Evolutionary conservation across 2,888 invertebrate species (phyloP).

Genomic region (Scrobipalpa costella): DNA sequence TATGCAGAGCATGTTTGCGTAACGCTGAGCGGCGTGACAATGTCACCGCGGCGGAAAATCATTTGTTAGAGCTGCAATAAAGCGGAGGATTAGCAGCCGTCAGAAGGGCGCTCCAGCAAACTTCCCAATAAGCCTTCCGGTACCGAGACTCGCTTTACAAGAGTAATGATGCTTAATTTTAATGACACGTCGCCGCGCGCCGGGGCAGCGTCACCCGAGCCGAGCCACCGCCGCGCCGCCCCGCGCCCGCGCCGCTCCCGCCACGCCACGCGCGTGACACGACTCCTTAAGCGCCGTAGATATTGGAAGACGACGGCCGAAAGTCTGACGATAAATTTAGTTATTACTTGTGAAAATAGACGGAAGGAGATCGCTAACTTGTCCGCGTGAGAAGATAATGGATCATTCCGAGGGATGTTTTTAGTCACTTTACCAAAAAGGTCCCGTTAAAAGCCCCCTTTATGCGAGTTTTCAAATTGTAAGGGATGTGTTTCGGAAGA

Average conservation of each 20-base stretch:
- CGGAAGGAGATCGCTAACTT: constrained; percentile 80
- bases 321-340: constrained; percentile 81
- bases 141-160: constrained; percentile 71
- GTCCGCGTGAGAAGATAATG: constrained; percentile 79
- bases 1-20: constrained; percentile 5
- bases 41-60: constrained; percentile 48
- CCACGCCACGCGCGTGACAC: constrained; percentile 64
- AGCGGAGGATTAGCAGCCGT: constrained; percentile 69
- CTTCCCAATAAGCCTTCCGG: constrained; percentile 74
- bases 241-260: constrained; percentile 47
- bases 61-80: constrained; percentile 75
- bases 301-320: constrained; percentile 74
- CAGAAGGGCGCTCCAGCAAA: constrained; percentile 62
- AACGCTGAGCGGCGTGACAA: constrained; percentile 43
- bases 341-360: constrained; percentile 82
- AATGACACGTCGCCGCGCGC: constrained; percentile 74
- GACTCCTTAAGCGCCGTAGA: constrained; percentile 46
- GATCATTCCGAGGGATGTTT: constrained; percentile 77
- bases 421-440: constrained; percentile 74
- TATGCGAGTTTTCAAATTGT: constrained; percentile 74
- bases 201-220: constrained; percentile 44
- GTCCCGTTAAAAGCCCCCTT: constrained; percentile 73
- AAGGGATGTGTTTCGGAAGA: constrained; percentile 55
- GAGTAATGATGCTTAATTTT: constrained; percentile 81
- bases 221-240: constrained; percentile 40